A percentile compares a stretch with the other conserved stretches of the same genome.
phyloP scores from a whole-genome alignment of 92 coral and sea anemone genomes.

The Hydrozoanthus gracilis region DNA sequence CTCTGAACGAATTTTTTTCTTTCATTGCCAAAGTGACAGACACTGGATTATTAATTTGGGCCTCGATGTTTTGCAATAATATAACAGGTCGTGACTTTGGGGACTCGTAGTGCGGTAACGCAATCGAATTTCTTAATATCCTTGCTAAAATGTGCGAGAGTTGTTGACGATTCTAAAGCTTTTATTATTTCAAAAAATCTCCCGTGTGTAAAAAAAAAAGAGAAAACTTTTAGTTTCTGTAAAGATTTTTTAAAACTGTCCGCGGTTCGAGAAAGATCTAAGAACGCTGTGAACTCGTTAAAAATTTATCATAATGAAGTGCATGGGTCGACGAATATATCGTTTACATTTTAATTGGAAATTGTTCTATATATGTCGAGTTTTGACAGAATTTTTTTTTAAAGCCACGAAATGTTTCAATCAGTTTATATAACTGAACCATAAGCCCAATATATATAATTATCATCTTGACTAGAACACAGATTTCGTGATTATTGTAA shows the following conservation, averaged over 20 bases:
- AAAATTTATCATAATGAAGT: slow-evolving; percentile 15
- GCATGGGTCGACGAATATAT: not conserved
- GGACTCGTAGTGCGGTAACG: not conserved
- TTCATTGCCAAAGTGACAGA: no score
- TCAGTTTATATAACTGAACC: not conserved
- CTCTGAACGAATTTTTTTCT: no score
- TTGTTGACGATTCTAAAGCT: no score
- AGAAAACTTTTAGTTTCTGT: no score
- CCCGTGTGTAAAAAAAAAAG: no score
- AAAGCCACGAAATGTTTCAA: not conserved
- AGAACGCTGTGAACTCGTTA: not conserved
- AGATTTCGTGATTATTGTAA: not conserved
- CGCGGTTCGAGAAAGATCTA: not conserved
- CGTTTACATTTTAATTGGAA: not conserved
- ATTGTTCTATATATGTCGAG: not conserved
- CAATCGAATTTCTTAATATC: not conserved
- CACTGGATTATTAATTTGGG: no score
- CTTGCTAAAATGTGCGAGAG: not conserved
- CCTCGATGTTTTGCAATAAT: no score
- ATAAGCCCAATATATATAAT: not conserved
- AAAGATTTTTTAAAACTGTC: not conserved
- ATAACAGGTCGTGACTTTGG: no score
- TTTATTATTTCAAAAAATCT: no score
- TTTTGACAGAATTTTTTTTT: not conserved
- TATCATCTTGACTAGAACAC: not conserved